Evolutionary conservation across 2,113 vertebrate genomes (phyloP), one percentile per base, ranked within the genome.

Genomic region (Myrmophylax atrothorax): DNA sequence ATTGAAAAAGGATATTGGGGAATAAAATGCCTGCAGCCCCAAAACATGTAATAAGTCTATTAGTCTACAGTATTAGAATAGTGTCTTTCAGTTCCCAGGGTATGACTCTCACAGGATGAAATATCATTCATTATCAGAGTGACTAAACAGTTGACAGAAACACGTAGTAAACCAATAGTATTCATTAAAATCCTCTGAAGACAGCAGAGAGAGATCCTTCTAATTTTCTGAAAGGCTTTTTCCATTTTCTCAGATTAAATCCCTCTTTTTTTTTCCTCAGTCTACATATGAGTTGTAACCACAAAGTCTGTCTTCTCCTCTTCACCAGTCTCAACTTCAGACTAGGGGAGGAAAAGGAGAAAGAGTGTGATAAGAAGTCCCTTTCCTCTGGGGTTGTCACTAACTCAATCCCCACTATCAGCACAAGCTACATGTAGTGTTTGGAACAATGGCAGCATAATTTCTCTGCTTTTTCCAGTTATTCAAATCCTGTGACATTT

Each of bases 391-490:
- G 31, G 14, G 18, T 64, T 76, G 35, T 29, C 23, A 38, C 56
- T 59, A 52, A 70, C 29, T 72, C 31, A 56, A 4, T 52, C n/a
- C 8, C 28, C 19, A 79, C 18, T 24, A 68, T 12, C 46, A 73
- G 17, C 50, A 62, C 17, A 66, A 0, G 0, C 14, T 83, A 53
- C 1, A 0, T 42, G 12, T 33, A 85, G 16, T 19, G 7, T 91
- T 79, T 62, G 74, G 25, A 95, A 58, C 23, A 94, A 79, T 35
- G n/a, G 62, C 33, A 94, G 86, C 37, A 70, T 55, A 88, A 90
- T 86, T 94, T 95, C 49, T 76, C 53, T 82, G 58, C 38, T 96
- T 89, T 95, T 93, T 35, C 70, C 74, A 60, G 55, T 91, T 91
- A 82, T 85, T 95, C 62, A 89, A 66, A 89, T 85, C 82, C 70